These are phyloP conservation scores for Sciurus vulgaris DNA, from an alignment of 2,797 vertebrate species.

Conservation along the genomic window DNA sequence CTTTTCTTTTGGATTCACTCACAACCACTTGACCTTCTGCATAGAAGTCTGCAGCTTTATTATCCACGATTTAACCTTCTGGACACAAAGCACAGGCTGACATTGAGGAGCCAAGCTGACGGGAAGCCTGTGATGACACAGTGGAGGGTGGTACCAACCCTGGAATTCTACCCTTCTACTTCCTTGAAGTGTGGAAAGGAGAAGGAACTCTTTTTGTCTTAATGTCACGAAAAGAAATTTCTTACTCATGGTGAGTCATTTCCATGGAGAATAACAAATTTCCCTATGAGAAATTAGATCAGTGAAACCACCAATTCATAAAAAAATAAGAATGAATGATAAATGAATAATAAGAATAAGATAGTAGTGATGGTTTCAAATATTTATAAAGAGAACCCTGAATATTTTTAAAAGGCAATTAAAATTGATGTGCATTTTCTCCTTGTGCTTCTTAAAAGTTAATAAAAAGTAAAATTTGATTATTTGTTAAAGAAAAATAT, in stretches of 20 bases:
- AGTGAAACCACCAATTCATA: background rate
- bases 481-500: background rate
- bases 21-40: slow-evolving; percentile 46
- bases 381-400: background rate
- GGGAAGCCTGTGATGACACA: background rate
- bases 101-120: background rate
- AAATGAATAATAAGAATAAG: background rate
- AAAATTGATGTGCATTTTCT: background rate
- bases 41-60: slow-evolving; percentile 1
- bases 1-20: background rate
- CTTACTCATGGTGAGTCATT: background rate
- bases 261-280: background rate
- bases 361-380: background rate
- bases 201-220: background rate
- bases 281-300: background rate
- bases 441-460: background rate
- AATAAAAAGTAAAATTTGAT: background rate
- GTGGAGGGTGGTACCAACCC: background rate
- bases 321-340: background rate
- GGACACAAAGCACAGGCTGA: background rate
- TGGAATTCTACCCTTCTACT: background rate
- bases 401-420: background rate
- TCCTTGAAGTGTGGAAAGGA: background rate
- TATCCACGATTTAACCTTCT: slow-evolving; percentile 58
- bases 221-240: background rate